Percentiles rank a stretch among this genome's conserved stretches.
Conservation (phyloP, 1,140 invertebrate species). For the Brachionus koreanus region DNA sequence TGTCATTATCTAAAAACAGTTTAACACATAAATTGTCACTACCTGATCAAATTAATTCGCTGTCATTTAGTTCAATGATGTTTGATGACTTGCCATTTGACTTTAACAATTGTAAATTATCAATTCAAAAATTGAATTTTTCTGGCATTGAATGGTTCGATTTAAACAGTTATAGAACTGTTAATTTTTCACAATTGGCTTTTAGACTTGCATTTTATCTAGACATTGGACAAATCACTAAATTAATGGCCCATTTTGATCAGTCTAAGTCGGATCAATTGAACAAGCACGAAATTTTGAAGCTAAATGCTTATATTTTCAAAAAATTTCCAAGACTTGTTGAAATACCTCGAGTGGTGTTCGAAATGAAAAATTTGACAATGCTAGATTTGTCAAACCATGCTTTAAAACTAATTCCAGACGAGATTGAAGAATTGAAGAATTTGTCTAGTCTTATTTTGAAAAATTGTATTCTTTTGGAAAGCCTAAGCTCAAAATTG, state of each 20-base stretch:
- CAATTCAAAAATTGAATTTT: background rate
- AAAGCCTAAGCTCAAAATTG: constrained; percentile 48
- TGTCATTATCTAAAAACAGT: background rate
- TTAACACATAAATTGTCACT: background rate
- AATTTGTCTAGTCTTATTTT: constrained; percentile 1
- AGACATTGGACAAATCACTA: background rate
- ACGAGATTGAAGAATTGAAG: constrained; percentile 23
- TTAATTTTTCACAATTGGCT: background rate
- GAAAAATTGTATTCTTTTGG: constrained; percentile 23
- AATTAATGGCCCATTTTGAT: background rate
- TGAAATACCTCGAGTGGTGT: background rate
- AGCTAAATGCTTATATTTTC: constrained; percentile 31
- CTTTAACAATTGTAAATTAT: background rate
- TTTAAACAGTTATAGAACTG: background rate
- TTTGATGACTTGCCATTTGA: constrained; percentile 5
- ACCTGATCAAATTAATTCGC: background rate
- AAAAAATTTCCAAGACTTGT: constrained; percentile 27
- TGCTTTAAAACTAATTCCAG: constrained; percentile 44
- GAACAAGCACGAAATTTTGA: background rate
- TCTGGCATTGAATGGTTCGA: constrained; percentile 6
- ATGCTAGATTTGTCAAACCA: constrained; percentile 47
- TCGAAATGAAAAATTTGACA: constrained; percentile 39
- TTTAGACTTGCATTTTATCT: background rate
- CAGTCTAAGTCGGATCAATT: background rate
- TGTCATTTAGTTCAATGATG: background rate